These are phyloP conservation scores for Tinea trinotella DNA, from an alignment of 2,888 invertebrate genomes.

Conservation along the genomic window DNA sequence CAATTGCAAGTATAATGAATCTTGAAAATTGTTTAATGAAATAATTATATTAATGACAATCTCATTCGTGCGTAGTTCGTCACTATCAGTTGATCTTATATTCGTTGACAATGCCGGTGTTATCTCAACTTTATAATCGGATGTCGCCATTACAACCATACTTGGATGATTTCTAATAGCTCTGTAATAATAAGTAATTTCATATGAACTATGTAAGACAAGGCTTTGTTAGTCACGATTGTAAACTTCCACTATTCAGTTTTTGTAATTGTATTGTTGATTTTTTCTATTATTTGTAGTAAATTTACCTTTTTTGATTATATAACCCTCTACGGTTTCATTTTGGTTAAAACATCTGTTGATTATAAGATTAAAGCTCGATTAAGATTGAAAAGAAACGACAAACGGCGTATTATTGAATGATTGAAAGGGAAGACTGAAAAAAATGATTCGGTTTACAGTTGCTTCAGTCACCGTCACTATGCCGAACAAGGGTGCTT, in stretches of 20 bases:
- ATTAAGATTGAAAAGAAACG: not conserved
- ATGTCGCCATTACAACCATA: slow-evolving; percentile 21
- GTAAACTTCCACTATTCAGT: slow-evolving; percentile 14
- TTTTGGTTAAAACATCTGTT: not conserved
- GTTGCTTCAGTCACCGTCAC: no score
- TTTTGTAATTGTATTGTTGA: slow-evolving; percentile 19
- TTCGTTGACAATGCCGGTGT: slow-evolving; percentile 21
- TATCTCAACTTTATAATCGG: slow-evolving; percentile 20
- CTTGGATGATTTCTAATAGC: slow-evolving; percentile 21
- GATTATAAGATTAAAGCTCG: not conserved
- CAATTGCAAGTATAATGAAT: slow-evolving; percentile 12
- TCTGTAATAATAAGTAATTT: slow-evolving; percentile 22
- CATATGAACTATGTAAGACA: slow-evolving; percentile 19
- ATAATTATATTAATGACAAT: slow-evolving; percentile 19
- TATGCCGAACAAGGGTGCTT: no score
- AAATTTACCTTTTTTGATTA: not conserved
- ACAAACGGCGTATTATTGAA: no score
- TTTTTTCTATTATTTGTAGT: no score
- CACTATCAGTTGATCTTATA: slow-evolving; percentile 10
- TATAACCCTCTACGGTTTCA: not conserved
- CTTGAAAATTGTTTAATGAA: slow-evolving; percentile 18
- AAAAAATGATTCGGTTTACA: no score
- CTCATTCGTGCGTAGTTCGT: slow-evolving; percentile 18
- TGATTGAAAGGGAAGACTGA: no score
- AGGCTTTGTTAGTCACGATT: slow-evolving; percentile 22